These are phyloP conservation scores for Ctena decussata DNA, from an alignment of 2,888 invertebrate genomes.

Conservation along the genomic window DNA sequence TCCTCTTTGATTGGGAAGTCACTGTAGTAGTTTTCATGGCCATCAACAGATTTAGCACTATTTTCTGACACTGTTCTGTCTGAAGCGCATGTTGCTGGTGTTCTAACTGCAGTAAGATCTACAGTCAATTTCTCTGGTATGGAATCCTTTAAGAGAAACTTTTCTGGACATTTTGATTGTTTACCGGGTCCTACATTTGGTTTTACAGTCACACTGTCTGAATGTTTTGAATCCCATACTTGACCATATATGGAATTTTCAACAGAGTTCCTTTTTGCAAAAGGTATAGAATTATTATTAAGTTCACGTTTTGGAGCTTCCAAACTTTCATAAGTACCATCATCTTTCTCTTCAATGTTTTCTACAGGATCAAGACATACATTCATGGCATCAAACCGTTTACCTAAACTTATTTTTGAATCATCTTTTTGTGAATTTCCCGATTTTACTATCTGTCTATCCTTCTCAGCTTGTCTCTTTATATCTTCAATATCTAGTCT, in stretches of 20 bases:
- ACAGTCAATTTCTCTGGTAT: background rate
- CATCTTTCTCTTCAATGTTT: background rate
- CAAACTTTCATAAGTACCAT: background rate
- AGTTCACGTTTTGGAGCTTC: background rate
- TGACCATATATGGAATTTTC: slow-evolving; percentile 6
- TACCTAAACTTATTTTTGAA: background rate
- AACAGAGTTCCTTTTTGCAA: background rate
- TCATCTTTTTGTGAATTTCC: background rate
- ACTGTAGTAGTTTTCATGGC: background rate
- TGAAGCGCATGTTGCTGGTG: too few species aligned
- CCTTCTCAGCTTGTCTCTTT: background rate
- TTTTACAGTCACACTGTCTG: background rate
- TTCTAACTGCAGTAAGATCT: background rate
- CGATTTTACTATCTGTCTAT: background rate
- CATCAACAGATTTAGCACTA: background rate
- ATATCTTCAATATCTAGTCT: background rate
- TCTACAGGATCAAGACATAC: background rate
- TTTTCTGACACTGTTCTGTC: background rate
- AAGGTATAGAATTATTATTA: background rate
- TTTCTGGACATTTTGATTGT: background rate
- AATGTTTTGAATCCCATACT: background rate
- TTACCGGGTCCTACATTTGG: background rate
- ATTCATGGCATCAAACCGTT: background rate
- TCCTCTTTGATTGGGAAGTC: background rate
- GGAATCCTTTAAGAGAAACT: background rate